A percentile compares a stretch with the other conserved stretches of the same genome.
phyloP scores from a whole-genome alignment of 2,113 vertebrate species.

The Phyllopteryx taeniolatus region DNA sequence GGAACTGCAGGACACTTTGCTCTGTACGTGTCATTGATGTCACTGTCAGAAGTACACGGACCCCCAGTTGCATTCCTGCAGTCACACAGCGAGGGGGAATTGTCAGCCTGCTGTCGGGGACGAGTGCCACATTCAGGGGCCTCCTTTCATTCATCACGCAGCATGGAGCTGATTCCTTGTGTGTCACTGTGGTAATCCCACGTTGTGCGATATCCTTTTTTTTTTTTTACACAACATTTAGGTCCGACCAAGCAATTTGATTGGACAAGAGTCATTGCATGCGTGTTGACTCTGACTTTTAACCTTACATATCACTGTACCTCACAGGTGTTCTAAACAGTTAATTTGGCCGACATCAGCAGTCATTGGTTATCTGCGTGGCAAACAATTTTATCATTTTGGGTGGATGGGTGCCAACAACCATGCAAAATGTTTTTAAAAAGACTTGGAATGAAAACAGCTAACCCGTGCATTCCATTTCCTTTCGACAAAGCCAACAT shows the following conservation, averaged over 20 bases:
- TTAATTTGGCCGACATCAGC: neutral
- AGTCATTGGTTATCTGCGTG: neutral
- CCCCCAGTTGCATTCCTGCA: constrained; percentile 31
- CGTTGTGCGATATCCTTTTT: neutral
- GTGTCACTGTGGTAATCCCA: constrained; percentile 2
- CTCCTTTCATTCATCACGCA: constrained; percentile 16
- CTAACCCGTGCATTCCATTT: too few relatives aligned
- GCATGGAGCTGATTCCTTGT: constrained; percentile 9
- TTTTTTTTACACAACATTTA: neutral
- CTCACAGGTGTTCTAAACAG: neutral
- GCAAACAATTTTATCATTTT: neutral
- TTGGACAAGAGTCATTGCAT: too few relatives aligned
- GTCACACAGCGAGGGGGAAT: constrained; percentile 49
- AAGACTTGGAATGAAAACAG: too few relatives aligned
- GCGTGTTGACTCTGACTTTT: neutral
- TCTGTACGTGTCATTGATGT: constrained; percentile 35
- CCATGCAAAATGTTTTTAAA: too few relatives aligned
- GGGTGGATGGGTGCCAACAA: neutral
- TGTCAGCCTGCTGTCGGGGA: constrained; percentile 45
- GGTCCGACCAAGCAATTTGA: neutral
- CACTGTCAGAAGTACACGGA: constrained; percentile 39
- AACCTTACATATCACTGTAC: neutral
- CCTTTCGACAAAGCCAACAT: too few relatives aligned
- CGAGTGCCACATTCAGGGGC: constrained; percentile 28
- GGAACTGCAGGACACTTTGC: constrained; percentile 25